Conservation (phyloP, 2,113 vertebrate genomes). For the Salvator merianae region DNA sequence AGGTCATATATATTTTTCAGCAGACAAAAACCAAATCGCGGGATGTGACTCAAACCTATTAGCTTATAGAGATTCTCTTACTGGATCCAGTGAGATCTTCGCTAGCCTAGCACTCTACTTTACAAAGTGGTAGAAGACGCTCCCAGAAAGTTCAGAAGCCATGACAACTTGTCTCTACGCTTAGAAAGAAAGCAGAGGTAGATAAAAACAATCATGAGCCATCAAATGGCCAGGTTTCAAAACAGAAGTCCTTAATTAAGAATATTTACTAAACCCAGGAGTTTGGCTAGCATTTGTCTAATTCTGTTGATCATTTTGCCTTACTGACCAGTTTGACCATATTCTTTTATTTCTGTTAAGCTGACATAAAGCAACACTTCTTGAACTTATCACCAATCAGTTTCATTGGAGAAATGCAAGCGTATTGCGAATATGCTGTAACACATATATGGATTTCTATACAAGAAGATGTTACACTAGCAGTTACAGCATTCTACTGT, state of each 20-base stretch:
- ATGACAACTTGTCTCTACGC: not conserved
- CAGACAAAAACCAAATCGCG: not conserved
- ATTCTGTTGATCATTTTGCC: not conserved
- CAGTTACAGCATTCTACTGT: not conserved
- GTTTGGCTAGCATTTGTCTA: not conserved
- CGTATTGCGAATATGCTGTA: not conserved
- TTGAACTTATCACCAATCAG: not conserved
- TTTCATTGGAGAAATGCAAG: not conserved
- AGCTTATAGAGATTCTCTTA: not conserved
- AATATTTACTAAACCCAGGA: not conserved
- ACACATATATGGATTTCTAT: not conserved
- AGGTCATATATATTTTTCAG: not conserved
- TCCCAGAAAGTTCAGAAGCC: not conserved
- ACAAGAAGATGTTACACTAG: rapidly evolving
- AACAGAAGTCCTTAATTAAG: no score
- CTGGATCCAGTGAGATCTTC: no score
- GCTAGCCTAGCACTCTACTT: not conserved
- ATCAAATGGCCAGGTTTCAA: not conserved
- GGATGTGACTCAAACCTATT: not conserved
- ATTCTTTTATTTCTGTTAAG: not conserved
- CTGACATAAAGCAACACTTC: not conserved
- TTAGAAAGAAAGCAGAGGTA: not conserved
- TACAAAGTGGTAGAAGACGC: not conserved
- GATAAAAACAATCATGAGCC: not conserved
- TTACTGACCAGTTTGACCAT: no score